Evolutionary conservation across 2,113 vertebrate species (phyloP).

Genomic region (Thunnus maccoyii): DNA sequence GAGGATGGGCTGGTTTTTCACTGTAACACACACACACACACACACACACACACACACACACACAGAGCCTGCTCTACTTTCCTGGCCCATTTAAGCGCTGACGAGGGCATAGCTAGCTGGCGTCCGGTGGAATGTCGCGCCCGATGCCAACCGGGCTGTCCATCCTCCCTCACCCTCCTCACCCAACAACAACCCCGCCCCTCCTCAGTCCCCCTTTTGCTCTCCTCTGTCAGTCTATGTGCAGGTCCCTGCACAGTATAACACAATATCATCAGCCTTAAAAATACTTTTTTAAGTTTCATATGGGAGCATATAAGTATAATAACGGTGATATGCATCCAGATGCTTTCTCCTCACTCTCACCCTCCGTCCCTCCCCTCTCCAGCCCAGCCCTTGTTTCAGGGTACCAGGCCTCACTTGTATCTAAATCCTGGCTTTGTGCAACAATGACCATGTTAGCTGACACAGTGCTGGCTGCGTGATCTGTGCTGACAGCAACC

Average conservation of each 20-base stretch:
- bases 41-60: conserved; percentile 5
- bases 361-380: background rate
- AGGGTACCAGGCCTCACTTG: background rate
- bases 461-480: conserved; percentile 66
- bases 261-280: too few species aligned
- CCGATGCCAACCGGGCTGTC: conserved; percentile 11
- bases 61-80: conserved; percentile 58
- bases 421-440: conserved; percentile 79
- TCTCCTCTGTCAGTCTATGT: background rate
- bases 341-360: background rate
- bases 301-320: background rate
- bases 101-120: conserved; percentile 41
- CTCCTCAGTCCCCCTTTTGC: background rate
- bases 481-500: conserved; percentile 66
- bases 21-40: conserved; percentile 20
- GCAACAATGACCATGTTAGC: conserved; percentile 75
- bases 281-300: background rate
- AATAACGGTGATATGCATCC: background rate
- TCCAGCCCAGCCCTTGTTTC: conserved; percentile 22
- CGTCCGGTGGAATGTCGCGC: conserved; percentile 37
- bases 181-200: background rate
- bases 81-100: conserved; percentile 68
- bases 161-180: conserved; percentile 8
- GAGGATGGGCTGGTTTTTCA: too few species aligned
- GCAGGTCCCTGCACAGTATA: too few species aligned